These are phyloP conservation scores for Cryptoblepharus egeriae DNA, from an alignment of 2,797 vertebrate genomes.

Conservation along the genomic window DNA sequence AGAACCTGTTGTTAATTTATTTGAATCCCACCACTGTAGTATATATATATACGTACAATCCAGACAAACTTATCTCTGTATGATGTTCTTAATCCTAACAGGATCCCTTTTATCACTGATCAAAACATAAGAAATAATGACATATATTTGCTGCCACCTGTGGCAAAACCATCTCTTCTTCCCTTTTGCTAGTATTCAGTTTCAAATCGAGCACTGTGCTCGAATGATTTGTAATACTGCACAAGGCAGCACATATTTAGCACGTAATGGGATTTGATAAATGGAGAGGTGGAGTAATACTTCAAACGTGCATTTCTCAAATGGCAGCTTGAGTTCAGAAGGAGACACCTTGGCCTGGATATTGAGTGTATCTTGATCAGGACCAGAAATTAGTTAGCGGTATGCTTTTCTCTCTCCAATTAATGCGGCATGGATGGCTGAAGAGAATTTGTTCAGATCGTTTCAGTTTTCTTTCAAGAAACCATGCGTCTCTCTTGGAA, in stretches of 20 bases:
- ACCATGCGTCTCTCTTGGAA: too few relatives aligned
- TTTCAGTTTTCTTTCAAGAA: too few relatives aligned
- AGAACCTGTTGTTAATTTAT: too few relatives aligned
- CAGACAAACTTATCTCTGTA: neutral
- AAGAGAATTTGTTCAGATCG: too few relatives aligned
- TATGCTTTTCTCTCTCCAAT: too few relatives aligned
- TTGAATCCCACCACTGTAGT: too few relatives aligned
- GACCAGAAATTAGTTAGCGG: too few relatives aligned
- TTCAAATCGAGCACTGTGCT: neutral
- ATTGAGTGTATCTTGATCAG: neutral
- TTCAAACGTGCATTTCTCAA: too few relatives aligned
- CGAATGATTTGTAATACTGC: neutral
- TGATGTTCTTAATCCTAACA: neutral
- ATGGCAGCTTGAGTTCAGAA: neutral
- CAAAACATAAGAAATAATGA: neutral
- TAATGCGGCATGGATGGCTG: too few relatives aligned
- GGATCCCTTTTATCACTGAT: neutral
- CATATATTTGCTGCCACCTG: neutral
- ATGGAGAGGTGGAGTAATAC: neutral
- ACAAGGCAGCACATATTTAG: neutral
- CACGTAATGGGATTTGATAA: neutral
- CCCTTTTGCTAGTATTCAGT: neutral
- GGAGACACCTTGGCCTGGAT: neutral
- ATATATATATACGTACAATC: too few relatives aligned
- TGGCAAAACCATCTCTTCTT: neutral